phyloP scores from a whole-genome alignment of 2,113 vertebrate genomes.

The Vimba vimba region DNA sequence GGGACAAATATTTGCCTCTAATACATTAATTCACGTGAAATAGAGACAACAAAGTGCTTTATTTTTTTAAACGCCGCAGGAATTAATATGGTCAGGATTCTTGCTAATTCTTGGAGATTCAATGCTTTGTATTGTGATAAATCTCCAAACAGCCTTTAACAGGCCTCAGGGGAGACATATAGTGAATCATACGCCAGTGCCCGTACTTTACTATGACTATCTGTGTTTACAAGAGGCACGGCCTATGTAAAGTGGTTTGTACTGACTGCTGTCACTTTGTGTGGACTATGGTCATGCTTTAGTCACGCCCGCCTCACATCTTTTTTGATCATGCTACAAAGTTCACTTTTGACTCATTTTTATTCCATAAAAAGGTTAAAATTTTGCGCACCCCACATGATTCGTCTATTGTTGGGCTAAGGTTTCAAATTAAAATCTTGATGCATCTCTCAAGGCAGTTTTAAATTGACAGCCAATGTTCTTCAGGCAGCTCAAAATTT shows the following conservation, averaged over 20 bases:
- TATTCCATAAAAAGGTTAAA: background rate
- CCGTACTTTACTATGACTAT: conserved; percentile 21
- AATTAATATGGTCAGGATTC: background rate
- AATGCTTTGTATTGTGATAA: background rate
- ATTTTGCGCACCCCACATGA: background rate
- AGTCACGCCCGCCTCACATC: conserved; percentile 17
- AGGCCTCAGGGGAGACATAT: conserved; percentile 2
- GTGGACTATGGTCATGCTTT: conserved; percentile 36
- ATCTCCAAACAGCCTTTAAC: background rate
- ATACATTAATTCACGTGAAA: background rate
- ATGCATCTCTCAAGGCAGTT: background rate
- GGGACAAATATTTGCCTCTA: background rate
- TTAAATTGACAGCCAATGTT: background rate
- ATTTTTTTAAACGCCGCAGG: background rate
- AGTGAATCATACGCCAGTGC: conserved; percentile 20
- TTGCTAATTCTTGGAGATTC: no score
- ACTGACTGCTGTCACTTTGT: conserved; percentile 20
- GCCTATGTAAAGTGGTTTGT: conserved; percentile 34
- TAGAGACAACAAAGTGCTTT: background rate
- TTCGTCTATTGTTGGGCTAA: background rate
- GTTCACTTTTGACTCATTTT: conserved; percentile 44
- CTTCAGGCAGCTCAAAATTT: background rate
- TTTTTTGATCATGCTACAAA: conserved; percentile 59
- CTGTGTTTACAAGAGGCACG: conserved; percentile 24
- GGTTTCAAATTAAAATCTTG: background rate